Evolutionary conservation across 2,113 vertebrate genomes (phyloP).

Genomic region (Typhlomys cinereus): DNA sequence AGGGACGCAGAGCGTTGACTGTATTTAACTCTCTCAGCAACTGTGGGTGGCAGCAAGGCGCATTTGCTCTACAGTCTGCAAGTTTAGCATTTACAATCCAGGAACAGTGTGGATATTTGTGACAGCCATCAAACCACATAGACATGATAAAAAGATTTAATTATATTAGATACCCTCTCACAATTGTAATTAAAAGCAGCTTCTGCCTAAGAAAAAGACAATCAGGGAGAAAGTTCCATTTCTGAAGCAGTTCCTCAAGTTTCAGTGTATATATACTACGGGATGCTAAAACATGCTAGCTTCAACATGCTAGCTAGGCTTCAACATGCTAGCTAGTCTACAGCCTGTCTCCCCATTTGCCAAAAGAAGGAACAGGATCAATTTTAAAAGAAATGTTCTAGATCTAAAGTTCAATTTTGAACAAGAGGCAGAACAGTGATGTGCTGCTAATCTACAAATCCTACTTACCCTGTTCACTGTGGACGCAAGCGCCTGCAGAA

Average conservation of each 20-base stretch:
- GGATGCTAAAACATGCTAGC: neutral
- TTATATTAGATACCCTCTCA: neutral
- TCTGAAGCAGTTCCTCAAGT: neutral
- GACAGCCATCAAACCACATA: neutral
- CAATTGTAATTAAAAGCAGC: neutral
- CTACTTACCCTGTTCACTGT: conserved; percentile 91
- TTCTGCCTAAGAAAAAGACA: neutral
- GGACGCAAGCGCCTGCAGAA: conserved; percentile 91
- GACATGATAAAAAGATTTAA: neutral
- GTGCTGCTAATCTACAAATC: neutral
- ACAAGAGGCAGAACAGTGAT: neutral
- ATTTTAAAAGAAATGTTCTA: neutral
- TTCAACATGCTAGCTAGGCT: neutral
- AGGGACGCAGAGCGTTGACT: neutral
- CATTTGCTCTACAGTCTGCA: neutral
- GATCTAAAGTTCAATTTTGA: neutral
- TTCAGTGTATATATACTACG: too few species aligned
- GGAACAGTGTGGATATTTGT: neutral
- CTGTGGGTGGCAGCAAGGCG: neutral
- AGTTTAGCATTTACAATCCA: neutral
- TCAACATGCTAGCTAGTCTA: neutral
- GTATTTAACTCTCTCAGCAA: neutral
- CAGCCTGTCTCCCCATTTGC: neutral
- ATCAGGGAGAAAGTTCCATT: neutral
- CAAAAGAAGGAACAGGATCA: neutral